These are phyloP conservation scores for Charanyca ferruginea DNA, from an alignment of 2,888 invertebrate genomes.

Conservation along the genomic window DNA sequence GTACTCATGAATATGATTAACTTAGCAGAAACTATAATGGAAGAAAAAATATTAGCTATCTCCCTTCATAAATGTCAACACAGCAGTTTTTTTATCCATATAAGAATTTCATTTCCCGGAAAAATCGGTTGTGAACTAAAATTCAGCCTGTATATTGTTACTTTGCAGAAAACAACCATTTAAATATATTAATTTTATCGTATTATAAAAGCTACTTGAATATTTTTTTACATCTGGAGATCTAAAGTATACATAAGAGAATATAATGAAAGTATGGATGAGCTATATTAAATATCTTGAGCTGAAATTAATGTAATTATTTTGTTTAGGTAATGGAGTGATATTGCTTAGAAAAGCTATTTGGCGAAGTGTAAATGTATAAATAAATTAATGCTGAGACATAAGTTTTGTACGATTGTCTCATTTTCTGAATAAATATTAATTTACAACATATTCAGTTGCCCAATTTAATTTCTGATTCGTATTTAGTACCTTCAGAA, in stretches of 20 bases:
- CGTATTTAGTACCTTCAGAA: conserved; percentile 63
- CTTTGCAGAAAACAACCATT: conserved; percentile 47
- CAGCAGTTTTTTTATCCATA: no score
- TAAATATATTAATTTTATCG: conserved; percentile 59
- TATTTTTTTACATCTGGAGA: conserved; percentile 72
- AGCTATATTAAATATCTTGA: conserved; percentile 74
- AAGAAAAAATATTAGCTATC: no score
- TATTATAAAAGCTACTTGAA: conserved; percentile 61
- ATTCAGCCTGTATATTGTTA: conserved; percentile 32
- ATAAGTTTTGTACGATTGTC: conserved; percentile 77
- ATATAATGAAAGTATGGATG: conserved; percentile 73
- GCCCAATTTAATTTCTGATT: conserved; percentile 20
- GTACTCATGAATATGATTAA: no score
- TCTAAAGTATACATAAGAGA: conserved; percentile 73
- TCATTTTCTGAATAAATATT: conserved; percentile 73
- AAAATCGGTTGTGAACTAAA: not conserved
- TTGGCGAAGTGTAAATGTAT: conserved; percentile 87
- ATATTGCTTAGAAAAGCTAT: conserved; percentile 84
- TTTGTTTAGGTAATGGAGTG: conserved; percentile 82
- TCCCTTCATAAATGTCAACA: no score
- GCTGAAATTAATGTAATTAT: conserved; percentile 80
- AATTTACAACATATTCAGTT: conserved; percentile 12
- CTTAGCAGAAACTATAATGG: no score
- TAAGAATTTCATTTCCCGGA: no score
- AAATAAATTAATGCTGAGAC: conserved; percentile 86